Base-by-base conservation (phyloP, 1,140 invertebrate species). In the Lasioglossum baleicum region DNA sequence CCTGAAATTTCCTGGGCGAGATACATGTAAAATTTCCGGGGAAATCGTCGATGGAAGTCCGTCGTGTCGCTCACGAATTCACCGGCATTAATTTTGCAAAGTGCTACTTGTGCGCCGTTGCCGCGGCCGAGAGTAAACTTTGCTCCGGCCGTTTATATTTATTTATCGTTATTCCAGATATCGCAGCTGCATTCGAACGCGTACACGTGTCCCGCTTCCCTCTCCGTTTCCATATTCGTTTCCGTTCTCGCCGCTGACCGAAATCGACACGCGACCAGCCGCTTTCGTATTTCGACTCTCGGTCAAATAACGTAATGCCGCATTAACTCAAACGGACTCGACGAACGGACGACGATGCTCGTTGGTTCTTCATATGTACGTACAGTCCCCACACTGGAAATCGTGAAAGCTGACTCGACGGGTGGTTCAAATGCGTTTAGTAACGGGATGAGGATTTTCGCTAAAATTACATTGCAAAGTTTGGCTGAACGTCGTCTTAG, bases 71-170 rank as follows among this genome's bases (percentile, higher is more conserved):
- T 17, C 66, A 42, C 51, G 40, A 69, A 69, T 69, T 63, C 53
- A 15, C 53, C 20, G 22, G 42, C 20, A 61, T 77, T 71, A 77
- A 77, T 63, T 71, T 77, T 51, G 20, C 67, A 77, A 58, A 58
- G 63, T 56, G 63, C n/a, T 42, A 58, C 15, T 44, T 26, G 73
- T 5, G 20, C 35, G 35, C n/a, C 5, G 15, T 2, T 35, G 31
- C 13, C 8, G n/a, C 56, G 56, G 13, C 7, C 8, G 2, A 2
- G 15, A 22, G 22, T 31, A 48, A 69, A 69, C 42, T 20, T 8
- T 10, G 1, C 11, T 6, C 11, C 8, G 10, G 0, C 0, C 40
- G 48, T 75, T 66, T 70, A 61, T 31, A 68, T 63, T 77, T 71
- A 61, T 71, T 77, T 70, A 31, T 11, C 40, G 53, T 69, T 35